Base-by-base conservation (phyloP, 2,113 vertebrate species). In the Arvicanthis niloticus region DNA sequence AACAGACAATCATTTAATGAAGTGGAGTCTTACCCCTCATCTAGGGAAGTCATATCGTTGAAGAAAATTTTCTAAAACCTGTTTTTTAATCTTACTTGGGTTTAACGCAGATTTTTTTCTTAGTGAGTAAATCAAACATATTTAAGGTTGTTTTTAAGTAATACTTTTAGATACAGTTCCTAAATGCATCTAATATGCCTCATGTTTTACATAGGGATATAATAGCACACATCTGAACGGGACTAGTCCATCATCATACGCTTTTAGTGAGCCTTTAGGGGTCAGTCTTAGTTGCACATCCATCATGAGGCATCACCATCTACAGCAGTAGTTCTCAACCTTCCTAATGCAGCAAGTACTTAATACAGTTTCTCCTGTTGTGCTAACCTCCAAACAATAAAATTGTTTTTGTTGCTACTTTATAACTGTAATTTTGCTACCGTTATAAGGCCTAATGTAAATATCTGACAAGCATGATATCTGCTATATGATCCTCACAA, bases 201-300 rank as follows among this genome's bases (percentile, higher is more conserved):
- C 31, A 40, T 0, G 0, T 58, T 91, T 75, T 73, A 37, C 48
- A 60, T n/a, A 5, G 80, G 85, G 48, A 0, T 12, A 21, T 37
- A 37, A 0, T 10, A 7, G 56, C 31, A 65, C 16, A 48, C 37
- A 84, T 68, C 78, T 86, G 22, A 86, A 65, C 29, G 42, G 8
- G 51, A 5, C 0, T 1, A 15, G 6, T 7, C 19, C 53, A 26
- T 82, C 21, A 15, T 48, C 68, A 70, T 24, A 65, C 24, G 51
- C 11, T 8, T 1, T 9, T 13, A 11, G 10, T 21, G 24, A 6
- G 1, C 1, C 5, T 51, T 40, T 4, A 29, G 42, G 8, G 40
- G 45, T 4, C 8, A 7, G 21, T 17, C n/a, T 31, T 42, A 62
- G 4, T 34, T 15, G 3, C 12, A 34, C 0, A 1, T 58, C 13